Evolutionary conservation across 2,797 vertebrate genomes (phyloP), one percentile per base, ranked within the genome.

Genomic region (Pristis pectinata): DNA sequence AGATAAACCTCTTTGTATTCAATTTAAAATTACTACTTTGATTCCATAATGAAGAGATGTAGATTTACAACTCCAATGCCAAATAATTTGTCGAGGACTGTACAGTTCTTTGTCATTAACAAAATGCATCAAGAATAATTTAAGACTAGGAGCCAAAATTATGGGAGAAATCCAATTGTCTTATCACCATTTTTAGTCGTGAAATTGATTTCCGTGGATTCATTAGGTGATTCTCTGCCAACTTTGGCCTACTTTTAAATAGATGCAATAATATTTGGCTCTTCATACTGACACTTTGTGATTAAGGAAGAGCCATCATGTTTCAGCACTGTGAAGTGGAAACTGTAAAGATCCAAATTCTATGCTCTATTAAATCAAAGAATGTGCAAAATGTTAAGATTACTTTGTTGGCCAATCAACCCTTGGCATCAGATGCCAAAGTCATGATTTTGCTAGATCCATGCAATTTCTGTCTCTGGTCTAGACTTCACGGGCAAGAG

Each of bases 21-120:
- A 30, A 87, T 87, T 83, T 56, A 61, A 87, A 72, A 44, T 41
- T 24, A 70, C 11, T 41, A 22, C 30, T 49, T 70, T 70, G 19
- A 70, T 41, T 64, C 37, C 7, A n/a, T 11, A 67, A 93, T 91
- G 30, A n/a, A 64, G 30, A 70, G 19, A 44, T 70, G n/a, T 70
- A 13, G 41, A 93, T 67, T 93, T 93, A 27, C 4, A 44, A 49
- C 37, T 41, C 37, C 19, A 30, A 83, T 5, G 37, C 80, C 49
- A 53, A 44, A 44, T 22, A 83, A 44, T 44, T 27, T 93, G 44
- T 27, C 7, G 72, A 67, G 64, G 19, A 91, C 61, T 11, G 4
- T n/a, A 34, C 5, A 92, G 8, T 92, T 92, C 59, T 92, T 92
- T 67, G 41, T 93, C 22, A 93, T 93, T 93, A 67, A 61, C 61